Evolutionary conservation across 2,113 vertebrate genomes (phyloP), one percentile per base, ranked within the genome.

Genomic region (Larimichthys polyactis): DNA sequence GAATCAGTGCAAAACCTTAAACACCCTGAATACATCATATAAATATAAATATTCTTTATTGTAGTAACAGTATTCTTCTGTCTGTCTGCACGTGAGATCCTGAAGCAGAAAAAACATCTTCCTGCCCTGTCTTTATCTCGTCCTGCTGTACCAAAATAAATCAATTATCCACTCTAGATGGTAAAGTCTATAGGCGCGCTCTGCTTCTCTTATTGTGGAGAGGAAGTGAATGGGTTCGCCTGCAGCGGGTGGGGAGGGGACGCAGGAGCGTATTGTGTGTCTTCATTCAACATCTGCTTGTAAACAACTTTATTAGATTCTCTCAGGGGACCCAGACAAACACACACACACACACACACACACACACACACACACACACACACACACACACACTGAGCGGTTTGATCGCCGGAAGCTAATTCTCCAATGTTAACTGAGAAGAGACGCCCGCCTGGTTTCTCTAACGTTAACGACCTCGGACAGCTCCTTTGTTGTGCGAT

Each of bases 161-260:
- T 86, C 76, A 87, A 90, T 94, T 91, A 89, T 92, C 86, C 90
- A 87, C 62, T 68, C 92, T 83, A 92, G 78, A 94, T 90, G 86
- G 83, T 83, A 80, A 81, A 63, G 22, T 87, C 65, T 82, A 89
- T 80, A 74, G 77, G 9, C 9, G 75, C 11, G 55, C 1, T 52
- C 48, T 54, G 5, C 22, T 36, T 75, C 71, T 78, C 77, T 76
- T 49, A 44, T 17, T 58, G 64, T n/a, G 19, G 46, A 14, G 60
- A 68, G 24, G 72, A 44, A 19, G 66, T 81, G 87, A 83, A 88
- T 68, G 81, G 51, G 67, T 46, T 16, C 4, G 55, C 81, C 84
- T 43, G 7, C 12, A 15, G 17, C 20, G 76, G 24, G 14, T 0
- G 17, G 15, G 14, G 43, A 17, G 58, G 27, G 24, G 4, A 17